phyloP scores from a whole-genome alignment of 2,797 vertebrate genomes.

The Acomys russatus region DNA sequence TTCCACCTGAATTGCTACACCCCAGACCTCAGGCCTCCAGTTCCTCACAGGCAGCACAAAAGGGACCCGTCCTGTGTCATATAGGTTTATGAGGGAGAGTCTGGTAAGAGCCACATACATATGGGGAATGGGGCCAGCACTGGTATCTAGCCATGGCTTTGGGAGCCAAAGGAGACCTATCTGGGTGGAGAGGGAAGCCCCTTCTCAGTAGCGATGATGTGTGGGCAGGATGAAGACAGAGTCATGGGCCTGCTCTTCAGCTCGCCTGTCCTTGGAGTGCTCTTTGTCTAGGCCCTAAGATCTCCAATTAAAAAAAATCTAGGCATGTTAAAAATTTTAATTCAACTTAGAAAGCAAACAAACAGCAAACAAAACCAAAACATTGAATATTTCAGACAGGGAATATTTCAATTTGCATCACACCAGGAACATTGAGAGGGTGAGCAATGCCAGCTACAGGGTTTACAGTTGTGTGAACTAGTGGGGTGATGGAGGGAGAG shows the following conservation, averaged over 20 bases:
- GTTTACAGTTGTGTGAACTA: fast-evolving
- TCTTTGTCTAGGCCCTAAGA: neutral
- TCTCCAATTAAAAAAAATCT: neutral
- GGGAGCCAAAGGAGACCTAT: neutral
- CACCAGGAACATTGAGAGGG: neutral
- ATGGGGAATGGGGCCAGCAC: neutral
- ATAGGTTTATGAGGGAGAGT: neutral
- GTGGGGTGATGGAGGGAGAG: neutral
- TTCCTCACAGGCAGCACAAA: neutral
- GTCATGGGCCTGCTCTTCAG: neutral
- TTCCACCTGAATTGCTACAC: neutral
- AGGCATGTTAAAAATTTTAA: neutral
- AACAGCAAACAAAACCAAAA: neutral
- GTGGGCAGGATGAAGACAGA: neutral
- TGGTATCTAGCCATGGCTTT: neutral
- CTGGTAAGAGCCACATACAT: neutral
- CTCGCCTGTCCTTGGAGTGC: neutral
- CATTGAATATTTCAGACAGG: neutral
- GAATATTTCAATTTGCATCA: neutral
- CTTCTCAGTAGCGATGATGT: too few species aligned
- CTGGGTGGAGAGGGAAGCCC: neutral
- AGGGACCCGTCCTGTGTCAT: fast-evolving
- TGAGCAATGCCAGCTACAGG: fast-evolving
- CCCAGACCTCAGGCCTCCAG: neutral
- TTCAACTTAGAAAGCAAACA: neutral